Evolutionary conservation across 2,797 vertebrate genomes (phyloP).

Genomic region (Avahi laniger): DNA sequence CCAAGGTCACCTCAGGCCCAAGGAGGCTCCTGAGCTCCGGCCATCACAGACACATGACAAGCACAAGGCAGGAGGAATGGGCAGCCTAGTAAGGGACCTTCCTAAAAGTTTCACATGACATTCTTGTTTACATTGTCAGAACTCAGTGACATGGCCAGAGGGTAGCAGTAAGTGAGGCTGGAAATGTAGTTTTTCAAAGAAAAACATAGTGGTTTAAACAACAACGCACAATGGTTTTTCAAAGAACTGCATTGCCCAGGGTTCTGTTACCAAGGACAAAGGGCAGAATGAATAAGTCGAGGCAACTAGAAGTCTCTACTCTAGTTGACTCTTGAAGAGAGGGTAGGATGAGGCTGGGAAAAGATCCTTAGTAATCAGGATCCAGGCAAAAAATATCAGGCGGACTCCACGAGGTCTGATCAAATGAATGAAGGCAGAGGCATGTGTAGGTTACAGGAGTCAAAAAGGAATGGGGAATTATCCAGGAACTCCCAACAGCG

Average conservation of each 20-base stretch:
- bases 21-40: not conserved
- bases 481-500: not conserved
- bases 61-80: not conserved
- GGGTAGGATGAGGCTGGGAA: not conserved
- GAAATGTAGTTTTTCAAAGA: not conserved
- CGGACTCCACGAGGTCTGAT: accelerated
- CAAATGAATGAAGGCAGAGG: not conserved
- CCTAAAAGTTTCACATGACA: not conserved
- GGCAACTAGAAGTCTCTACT: not conserved
- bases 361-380: not conserved
- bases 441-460: not conserved
- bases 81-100: not conserved
- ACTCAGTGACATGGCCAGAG: not conserved
- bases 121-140: not conserved
- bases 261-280: not conserved
- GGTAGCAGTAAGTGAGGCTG: not conserved
- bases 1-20: not conserved
- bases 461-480: not conserved
- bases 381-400: not conserved
- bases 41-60: not conserved
- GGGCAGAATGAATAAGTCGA: not conserved
- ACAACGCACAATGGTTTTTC: not conserved
- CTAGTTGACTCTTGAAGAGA: not conserved
- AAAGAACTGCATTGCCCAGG: not conserved
- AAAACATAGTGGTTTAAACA: not conserved